Conservation (phyloP, 2,113 vertebrate genomes). For the Diadophis punctatus region DNA sequence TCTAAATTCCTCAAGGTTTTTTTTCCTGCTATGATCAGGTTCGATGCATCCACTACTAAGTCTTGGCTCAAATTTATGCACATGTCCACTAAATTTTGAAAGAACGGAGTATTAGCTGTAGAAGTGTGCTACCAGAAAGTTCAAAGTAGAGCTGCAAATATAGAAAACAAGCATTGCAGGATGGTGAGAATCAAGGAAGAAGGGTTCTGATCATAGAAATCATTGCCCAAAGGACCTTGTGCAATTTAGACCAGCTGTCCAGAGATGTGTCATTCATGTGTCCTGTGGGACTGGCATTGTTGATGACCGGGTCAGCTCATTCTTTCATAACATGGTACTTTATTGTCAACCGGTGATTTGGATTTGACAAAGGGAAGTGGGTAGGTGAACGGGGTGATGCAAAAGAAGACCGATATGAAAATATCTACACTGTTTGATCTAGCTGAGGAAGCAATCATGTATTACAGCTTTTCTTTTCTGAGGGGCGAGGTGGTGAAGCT, state of each 20-base stretch:
- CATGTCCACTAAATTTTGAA: constrained; percentile 23
- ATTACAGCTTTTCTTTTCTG: background rate
- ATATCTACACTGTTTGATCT: constrained; percentile 25
- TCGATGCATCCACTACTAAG: background rate
- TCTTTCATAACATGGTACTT: background rate
- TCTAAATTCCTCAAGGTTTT: constrained; percentile 5
- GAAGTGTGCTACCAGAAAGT: background rate
- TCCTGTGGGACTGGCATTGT: background rate
- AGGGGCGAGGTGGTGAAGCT: background rate
- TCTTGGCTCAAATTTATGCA: constrained; percentile 5
- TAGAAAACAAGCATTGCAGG: background rate
- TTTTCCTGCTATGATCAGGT: background rate
- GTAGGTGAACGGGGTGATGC: background rate
- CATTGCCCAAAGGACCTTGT: background rate
- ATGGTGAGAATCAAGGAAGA: background rate
- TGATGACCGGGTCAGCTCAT: background rate
- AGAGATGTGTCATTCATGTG: background rate
- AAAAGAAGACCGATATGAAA: background rate
- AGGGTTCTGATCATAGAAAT: constrained; percentile 1
- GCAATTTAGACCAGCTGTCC: constrained; percentile 31
- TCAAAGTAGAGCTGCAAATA: constrained; percentile 13
- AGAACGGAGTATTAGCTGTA: background rate
- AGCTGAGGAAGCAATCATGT: constrained; percentile 9
- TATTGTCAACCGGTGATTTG: background rate
- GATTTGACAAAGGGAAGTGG: background rate